phyloP scores from a whole-genome alignment of 1,140 invertebrate genomes.

The Drosophila pseudoananassae region DNA sequence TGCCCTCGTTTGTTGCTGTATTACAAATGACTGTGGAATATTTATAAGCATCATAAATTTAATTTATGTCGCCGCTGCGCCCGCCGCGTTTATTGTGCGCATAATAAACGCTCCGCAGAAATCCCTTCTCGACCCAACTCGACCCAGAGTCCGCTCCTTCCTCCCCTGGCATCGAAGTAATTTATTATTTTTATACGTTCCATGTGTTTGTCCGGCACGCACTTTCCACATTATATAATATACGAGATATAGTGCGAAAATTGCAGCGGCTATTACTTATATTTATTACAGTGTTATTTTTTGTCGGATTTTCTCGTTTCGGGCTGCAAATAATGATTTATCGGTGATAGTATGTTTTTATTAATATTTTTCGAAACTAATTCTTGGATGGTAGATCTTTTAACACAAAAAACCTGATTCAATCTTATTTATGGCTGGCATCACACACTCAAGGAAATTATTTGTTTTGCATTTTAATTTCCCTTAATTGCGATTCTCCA shows the following conservation, averaged over 20 bases:
- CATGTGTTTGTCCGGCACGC: constrained; percentile 46
- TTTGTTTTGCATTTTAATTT: constrained; percentile 30
- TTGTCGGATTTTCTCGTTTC: constrained; percentile 29
- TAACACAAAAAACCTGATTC: not conserved
- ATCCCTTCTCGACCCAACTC: constrained; percentile 56
- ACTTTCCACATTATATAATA: constrained; percentile 55
- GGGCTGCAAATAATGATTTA: constrained; percentile 36
- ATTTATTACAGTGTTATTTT: constrained; percentile 40
- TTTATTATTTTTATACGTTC: constrained; percentile 55
- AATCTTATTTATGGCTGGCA: not conserved
- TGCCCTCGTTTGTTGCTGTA: constrained; percentile 61
- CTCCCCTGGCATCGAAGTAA: constrained; percentile 16
- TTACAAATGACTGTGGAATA: constrained; percentile 76
- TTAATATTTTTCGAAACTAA: constrained; percentile 3
- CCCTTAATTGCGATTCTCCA: constrained; percentile 9
- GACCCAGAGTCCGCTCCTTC: constrained; percentile 16
- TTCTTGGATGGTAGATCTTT: not conserved
- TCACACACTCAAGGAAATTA: constrained; percentile 8
- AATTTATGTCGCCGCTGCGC: constrained; percentile 56
- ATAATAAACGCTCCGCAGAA: constrained; percentile 82
- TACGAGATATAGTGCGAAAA: constrained; percentile 57
- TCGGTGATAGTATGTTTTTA: not conserved
- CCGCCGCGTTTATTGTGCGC: constrained; percentile 76
- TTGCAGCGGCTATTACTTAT: constrained; percentile 57
- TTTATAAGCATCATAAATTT: constrained; percentile 82